Evolutionary conservation across 2,888 invertebrate species (phyloP).

Genomic region (Myopa testacea): DNA sequence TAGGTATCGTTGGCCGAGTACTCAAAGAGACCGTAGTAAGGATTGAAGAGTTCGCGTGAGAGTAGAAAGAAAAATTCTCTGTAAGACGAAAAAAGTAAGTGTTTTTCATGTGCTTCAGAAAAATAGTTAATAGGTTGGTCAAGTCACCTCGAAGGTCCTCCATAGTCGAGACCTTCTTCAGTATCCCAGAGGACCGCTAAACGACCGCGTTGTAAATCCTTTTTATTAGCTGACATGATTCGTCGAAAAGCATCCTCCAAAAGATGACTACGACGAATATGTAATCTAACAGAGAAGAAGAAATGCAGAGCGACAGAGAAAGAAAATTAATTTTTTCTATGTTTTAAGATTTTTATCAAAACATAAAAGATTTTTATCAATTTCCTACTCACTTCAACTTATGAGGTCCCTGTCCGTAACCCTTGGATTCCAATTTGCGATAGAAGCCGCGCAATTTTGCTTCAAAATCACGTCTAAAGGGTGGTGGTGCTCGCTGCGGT

Average conservation of each 20-base stretch:
- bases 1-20: slow-evolving; percentile 98
- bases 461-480: slow-evolving; percentile 93
- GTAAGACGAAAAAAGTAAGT: slow-evolving; percentile 8
- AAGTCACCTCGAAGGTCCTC: slow-evolving; percentile 83
- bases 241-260: slow-evolving; percentile 96
- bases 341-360: no score
- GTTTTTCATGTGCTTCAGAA: not conserved
- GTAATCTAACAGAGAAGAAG: slow-evolving; percentile 74
- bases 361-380: not conserved
- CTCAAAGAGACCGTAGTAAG: slow-evolving; percentile 97
- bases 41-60: slow-evolving; percentile 97
- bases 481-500: slow-evolving; percentile 86
- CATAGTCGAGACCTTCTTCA: slow-evolving; percentile 97
- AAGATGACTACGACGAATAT: slow-evolving; percentile 91
- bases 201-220: slow-evolving; percentile 94
- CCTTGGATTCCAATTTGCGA: slow-evolving; percentile 93
- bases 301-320: not conserved
- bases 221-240: slow-evolving; percentile 96
- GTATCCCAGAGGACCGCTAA: slow-evolving; percentile 94
- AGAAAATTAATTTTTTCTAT: not conserved
- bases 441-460: slow-evolving; percentile 95
- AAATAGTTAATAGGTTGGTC: not conserved
- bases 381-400: slow-evolving; percentile 83
- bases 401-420: slow-evolving; percentile 96
- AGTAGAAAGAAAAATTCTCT: slow-evolving; percentile 97